Percentiles rank a stretch among this genome's conserved stretches.
These are phyloP conservation scores for Drosophila lacertosa DNA, from an alignment of 1,140 invertebrate species.

Conservation along the genomic window DNA sequence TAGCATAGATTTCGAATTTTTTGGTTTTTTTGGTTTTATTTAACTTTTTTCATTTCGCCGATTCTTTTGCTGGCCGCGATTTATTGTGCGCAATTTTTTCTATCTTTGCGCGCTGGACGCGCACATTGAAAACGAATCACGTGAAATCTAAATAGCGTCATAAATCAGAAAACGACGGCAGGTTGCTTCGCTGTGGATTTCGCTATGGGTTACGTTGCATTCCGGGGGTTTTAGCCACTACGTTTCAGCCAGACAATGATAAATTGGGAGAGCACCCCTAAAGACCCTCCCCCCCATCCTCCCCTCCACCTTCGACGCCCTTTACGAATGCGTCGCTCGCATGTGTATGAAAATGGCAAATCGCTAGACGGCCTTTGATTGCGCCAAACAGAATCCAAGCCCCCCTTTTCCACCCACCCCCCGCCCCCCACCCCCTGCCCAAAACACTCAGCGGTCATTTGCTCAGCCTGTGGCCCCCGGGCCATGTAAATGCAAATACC, in stretches of 20 bases:
- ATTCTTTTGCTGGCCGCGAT: conserved; percentile 47
- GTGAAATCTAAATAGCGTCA: conserved; percentile 82
- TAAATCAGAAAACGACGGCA: conserved; percentile 81
- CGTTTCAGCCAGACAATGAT: conserved; percentile 70
- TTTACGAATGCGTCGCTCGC: conserved; percentile 62
- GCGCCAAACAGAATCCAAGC: too few relatives aligned
- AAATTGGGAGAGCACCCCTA: conserved; percentile 69
- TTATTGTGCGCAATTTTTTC: conserved; percentile 76
- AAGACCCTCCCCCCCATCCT: too few relatives aligned
- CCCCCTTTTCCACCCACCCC: too few relatives aligned
- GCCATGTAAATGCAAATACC: conserved; percentile 69
- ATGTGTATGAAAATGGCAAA: conserved; percentile 81
- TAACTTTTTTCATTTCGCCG: conserved; percentile 17
- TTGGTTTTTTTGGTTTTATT: conserved; percentile 23
- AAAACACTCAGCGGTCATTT: too few relatives aligned
- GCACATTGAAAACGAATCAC: conserved; percentile 80
- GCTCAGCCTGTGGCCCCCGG: conserved; percentile 60
- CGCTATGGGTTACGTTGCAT: conserved; percentile 55
- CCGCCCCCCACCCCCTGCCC: too few relatives aligned
- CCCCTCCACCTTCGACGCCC: too few relatives aligned
- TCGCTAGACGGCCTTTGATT: conserved; percentile 80
- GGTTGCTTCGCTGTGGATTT: conserved; percentile 66
- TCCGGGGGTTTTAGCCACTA: conserved; percentile 54
- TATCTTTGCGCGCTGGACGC: conserved; percentile 69
- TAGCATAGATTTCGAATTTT: conserved; percentile 60